These are phyloP conservation scores for Tetrapedia diversipes DNA, from an alignment of 2,888 invertebrate species.

Conservation along the genomic window DNA sequence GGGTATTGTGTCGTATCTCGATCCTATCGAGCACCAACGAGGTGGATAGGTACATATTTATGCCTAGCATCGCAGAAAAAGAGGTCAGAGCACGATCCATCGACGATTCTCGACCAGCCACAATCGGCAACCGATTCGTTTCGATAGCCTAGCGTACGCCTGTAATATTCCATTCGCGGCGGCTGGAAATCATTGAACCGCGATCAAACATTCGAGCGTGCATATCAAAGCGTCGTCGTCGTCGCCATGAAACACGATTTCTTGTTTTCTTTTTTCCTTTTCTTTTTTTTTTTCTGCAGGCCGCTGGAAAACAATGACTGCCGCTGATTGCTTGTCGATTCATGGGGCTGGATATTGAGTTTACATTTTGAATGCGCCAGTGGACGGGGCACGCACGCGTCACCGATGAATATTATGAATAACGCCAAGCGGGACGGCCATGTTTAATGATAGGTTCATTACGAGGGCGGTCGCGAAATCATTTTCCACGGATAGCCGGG, in stretches of 20 bases:
- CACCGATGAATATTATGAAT: constrained; percentile 49
- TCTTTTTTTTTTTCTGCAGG: background rate
- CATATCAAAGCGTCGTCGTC: constrained; percentile 51
- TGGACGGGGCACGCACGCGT: constrained; percentile 1
- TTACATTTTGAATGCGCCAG: constrained; percentile 64
- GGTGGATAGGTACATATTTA: too few species aligned
- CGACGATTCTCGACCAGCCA: background rate
- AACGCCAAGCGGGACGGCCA: constrained; percentile 10
- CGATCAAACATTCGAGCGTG: constrained; percentile 50
- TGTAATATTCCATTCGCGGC: constrained; percentile 44
- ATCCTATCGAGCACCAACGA: too few species aligned
- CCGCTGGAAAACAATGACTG: constrained; percentile 56
- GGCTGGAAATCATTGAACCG: constrained; percentile 45
- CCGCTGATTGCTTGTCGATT: constrained; percentile 61
- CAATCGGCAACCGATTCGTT: background rate
- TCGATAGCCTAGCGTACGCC: background rate
- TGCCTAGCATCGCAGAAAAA: too few species aligned
- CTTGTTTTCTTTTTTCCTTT: constrained; percentile 26
- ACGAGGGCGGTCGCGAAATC: background rate
- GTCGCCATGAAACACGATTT: constrained; percentile 41
- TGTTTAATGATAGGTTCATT: constrained; percentile 35
- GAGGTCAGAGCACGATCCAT: too few species aligned
- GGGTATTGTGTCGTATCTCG: too few species aligned
- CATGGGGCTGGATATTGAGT: constrained; percentile 59
- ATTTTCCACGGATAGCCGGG: background rate